Base-by-base conservation (phyloP, 1,140 invertebrate genomes). In the Diuraphis noxia region DNA sequence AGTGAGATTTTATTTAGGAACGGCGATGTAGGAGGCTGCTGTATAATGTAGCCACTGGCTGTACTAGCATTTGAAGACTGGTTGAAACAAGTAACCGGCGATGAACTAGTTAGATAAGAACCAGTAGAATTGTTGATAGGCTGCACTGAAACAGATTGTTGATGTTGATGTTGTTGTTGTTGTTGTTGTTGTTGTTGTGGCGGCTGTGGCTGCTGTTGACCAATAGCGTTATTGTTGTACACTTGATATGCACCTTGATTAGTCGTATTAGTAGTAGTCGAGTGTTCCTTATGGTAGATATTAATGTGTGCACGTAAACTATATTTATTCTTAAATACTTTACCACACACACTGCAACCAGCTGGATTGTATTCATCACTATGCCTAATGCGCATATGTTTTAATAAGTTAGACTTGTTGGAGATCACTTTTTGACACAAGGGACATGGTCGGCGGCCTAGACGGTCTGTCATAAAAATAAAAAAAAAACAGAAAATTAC, bases 251-350 rank as follows among this genome's bases (percentile, higher is more conserved):
- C 41, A 79, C 56, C n/a, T 49, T 81, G 41, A 34, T 91, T 79
- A 49, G 2, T 52, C 0, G 41, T 40, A 25, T 77, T 90, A 5
- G 43, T 82, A 9, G 38, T 21, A 6, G 72, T 82, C 8, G 89
- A 30, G 30, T 91, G 89, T 2, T 93, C 92, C 84, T 93, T 93
- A 92, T 94, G 94, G 88, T 94, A 94, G 30, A 93, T 94, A 92
- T 94, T 94, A 88, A 94, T 92, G 92, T 94, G 94, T 34, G 93
- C 94, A 93, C 96, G 95, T 91, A 96, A 95, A 93, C 96, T 96
- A 93, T 96, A 96, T 93, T 96, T 96, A 87, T 96, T 96, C 94
- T 96, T 96, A 94, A 96, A 96, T 93, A 95, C 95, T 93, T 96
- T 96, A 93, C 94, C 95, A 94, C 96, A 96, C 91, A 96, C 94